Percentiles rank a stretch among this genome's conserved stretches.
Evolutionary conservation across 2,797 vertebrate genomes (phyloP).

Genomic region (Vultur gryphus): DNA sequence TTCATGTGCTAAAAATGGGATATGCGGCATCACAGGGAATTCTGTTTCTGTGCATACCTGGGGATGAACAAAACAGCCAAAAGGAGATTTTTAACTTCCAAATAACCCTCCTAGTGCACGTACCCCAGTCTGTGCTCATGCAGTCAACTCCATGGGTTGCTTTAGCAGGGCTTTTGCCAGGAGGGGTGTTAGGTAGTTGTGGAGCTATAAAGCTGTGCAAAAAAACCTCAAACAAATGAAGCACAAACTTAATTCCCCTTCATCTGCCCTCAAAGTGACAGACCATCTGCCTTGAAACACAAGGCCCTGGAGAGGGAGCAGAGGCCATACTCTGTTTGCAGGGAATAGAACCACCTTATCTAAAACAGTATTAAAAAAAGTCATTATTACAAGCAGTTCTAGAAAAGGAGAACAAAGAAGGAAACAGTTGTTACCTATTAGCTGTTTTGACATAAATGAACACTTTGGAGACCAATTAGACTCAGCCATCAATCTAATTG

Average conservation of each 20-base stretch:
- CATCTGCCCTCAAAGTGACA: neutral
- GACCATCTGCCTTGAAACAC: neutral
- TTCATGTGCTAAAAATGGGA: neutral
- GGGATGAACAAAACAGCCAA: neutral
- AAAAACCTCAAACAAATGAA: neutral
- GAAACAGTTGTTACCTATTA: neutral
- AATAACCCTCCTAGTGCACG: neutral
- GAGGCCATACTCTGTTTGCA: neutral
- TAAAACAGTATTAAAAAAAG: neutral
- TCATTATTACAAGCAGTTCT: neutral
- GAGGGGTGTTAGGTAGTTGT: accelerated
- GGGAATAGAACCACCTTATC: neutral
- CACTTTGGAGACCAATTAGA: neutral
- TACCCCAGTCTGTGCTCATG: neutral
- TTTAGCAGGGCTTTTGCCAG: neutral
- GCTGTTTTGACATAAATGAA: neutral
- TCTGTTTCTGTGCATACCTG: neutral
- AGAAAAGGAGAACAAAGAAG: neutral
- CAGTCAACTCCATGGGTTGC: neutral
- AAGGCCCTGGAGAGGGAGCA: neutral
- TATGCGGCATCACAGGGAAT: neutral
- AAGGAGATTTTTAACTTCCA: neutral
- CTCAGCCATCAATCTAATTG: neutral
- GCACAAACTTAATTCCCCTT: neutral
- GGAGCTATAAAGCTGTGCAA: neutral